A percentile compares a stretch with the other conserved stretches of the same genome.
phyloP scores from a whole-genome alignment of 2,888 invertebrate species.

The Lysandra coridon region DNA sequence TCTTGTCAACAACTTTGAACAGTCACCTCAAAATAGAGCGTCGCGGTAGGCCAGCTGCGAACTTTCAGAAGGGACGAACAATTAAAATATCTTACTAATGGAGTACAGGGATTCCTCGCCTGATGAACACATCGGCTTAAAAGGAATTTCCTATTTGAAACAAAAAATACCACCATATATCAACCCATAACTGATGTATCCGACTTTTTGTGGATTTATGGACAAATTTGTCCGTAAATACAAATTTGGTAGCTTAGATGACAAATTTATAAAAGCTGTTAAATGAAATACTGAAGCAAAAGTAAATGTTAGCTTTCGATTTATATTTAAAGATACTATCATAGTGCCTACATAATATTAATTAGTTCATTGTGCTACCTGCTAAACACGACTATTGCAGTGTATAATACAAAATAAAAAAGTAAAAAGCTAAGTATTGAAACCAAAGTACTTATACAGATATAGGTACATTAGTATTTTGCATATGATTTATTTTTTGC shows the following conservation, averaged over 20 bases:
- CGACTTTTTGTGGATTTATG: conserved; percentile 38
- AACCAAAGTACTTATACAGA: too few relatives aligned
- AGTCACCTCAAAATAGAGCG: conserved; percentile 76
- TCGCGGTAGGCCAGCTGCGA: conserved; percentile 74
- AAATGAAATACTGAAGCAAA: neutral
- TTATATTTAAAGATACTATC: too few relatives aligned
- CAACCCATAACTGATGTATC: conserved; percentile 49
- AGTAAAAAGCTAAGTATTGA: too few relatives aligned
- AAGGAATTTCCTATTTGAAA: conserved; percentile 51
- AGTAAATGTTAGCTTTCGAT: neutral
- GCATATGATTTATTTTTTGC: too few relatives aligned
- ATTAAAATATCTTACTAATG: conserved; percentile 80
- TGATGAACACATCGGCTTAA: conserved; percentile 73
- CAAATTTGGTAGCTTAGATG: neutral
- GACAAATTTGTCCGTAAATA: conserved; percentile 24
- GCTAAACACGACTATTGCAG: too few relatives aligned
- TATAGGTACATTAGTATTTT: too few relatives aligned
- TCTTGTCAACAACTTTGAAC: conserved; percentile 37
- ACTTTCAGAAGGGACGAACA: conserved; percentile 70
- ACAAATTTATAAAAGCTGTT: conserved; percentile 13
- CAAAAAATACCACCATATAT: conserved; percentile 54
- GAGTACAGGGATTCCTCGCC: conserved; percentile 71
- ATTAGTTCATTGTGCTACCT: too few relatives aligned
- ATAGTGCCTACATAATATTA: too few relatives aligned
- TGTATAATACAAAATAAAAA: too few relatives aligned